Conservation (phyloP, 1,140 invertebrate genomes). For the Drosophila funebris region DNA sequence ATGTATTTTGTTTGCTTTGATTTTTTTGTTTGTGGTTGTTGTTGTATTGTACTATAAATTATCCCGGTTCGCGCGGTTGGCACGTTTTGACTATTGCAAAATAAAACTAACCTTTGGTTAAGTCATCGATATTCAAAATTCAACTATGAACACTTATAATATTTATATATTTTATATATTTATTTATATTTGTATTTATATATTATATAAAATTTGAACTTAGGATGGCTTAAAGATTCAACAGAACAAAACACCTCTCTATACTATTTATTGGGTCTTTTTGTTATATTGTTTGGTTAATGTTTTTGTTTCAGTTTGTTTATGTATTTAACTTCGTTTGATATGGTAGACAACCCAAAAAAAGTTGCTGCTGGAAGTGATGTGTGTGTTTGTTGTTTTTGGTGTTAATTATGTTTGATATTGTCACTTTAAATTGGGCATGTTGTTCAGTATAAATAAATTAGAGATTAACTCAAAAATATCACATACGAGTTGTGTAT, state of each 20-base stretch:
- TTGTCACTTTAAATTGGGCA: constrained; percentile 76
- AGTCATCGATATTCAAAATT: constrained; percentile 58
- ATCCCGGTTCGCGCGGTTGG: constrained; percentile 77
- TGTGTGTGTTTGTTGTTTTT: constrained; percentile 66
- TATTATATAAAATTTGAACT: constrained; percentile 78
- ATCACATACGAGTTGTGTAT: constrained; percentile 84
- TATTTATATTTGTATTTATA: constrained; percentile 64
- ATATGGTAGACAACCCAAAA: constrained; percentile 83
- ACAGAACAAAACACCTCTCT: constrained; percentile 49
- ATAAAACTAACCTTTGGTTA: constrained; percentile 48
- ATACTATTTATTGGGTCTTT: constrained; percentile 12
- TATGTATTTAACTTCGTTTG: constrained; percentile 38
- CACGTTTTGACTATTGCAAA: constrained; percentile 82
- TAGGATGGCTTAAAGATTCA: constrained; percentile 79
- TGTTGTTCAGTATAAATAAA: constrained; percentile 73
- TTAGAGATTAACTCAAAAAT: constrained; percentile 81
- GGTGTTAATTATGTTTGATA: constrained; percentile 38
- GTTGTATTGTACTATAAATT: constrained; percentile 84
- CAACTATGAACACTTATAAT: constrained; percentile 70
- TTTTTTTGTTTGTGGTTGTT: constrained; percentile 65
- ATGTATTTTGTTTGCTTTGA: constrained; percentile 60
- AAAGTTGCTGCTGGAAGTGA: constrained; percentile 77
- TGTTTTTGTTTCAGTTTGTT: constrained; percentile 22
- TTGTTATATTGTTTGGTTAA: constrained; percentile 15
- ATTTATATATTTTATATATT: constrained; percentile 63